Conservation (phyloP, 2,113 vertebrate genomes). For the Neodon shergylaensis region DNA sequence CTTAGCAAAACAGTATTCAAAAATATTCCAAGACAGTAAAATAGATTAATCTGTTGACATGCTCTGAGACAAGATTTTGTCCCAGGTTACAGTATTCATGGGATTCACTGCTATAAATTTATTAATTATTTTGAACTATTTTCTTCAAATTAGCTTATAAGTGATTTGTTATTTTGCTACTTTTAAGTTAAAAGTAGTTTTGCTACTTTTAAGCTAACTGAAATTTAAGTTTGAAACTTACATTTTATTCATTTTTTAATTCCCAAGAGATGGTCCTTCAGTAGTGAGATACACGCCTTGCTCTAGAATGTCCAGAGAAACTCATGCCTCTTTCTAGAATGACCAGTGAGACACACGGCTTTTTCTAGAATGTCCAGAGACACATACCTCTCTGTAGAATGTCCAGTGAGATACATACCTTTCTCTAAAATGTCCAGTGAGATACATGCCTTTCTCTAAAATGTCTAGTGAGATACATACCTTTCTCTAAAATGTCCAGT, state of each 20-base stretch:
- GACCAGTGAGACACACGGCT: neutral
- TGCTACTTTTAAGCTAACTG: neutral
- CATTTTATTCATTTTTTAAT: constrained; percentile 4
- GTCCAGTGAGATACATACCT: neutral
- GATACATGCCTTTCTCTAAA: neutral
- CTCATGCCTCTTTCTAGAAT: neutral
- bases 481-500: neutral
- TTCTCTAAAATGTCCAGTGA: too few relatives aligned
- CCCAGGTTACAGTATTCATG: neutral
- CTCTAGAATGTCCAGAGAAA: too few relatives aligned
- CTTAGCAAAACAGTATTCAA: constrained; percentile 11
- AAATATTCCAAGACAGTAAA: constrained; percentile 48
- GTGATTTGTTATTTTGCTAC: neutral
- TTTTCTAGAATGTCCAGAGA: neutral
- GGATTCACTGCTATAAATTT: constrained; percentile 5
- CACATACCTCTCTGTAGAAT: too few relatives aligned
- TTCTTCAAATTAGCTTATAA: constrained; percentile 16
- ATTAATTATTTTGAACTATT: constrained; percentile 37
- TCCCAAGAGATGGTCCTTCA: neutral
- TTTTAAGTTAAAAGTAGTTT: neutral
- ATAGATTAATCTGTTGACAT: constrained; percentile 1
- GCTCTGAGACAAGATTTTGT: constrained; percentile 41
- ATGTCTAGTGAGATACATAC: neutral
- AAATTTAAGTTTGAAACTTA: constrained; percentile 26
- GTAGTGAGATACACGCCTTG: neutral